Evolutionary conservation across 1,140 invertebrate genomes (phyloP).

Genomic region (Formica exsecta): DNA sequence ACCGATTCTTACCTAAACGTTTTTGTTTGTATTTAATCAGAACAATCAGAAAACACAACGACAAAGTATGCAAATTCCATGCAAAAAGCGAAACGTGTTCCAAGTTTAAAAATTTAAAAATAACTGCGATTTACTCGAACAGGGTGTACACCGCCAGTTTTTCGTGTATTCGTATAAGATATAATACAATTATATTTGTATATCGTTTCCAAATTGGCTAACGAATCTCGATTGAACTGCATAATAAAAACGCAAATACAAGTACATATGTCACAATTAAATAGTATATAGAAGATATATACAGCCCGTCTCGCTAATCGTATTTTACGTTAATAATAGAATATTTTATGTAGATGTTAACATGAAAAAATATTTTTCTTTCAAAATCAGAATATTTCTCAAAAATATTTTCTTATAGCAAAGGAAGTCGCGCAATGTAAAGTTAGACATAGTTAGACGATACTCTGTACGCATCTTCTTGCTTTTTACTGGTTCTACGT

Average conservation of each 20-base stretch:
- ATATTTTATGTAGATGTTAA: background rate
- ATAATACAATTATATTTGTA: background rate
- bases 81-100: background rate
- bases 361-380: background rate
- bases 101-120: background rate
- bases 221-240: background rate
- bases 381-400: background rate
- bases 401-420: conserved; percentile 9
- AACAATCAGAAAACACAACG: background rate
- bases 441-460: conserved; percentile 10
- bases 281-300: no score
- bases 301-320: background rate
- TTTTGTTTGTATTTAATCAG: conserved; percentile 63
- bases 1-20: conserved; percentile 61
- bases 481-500: conserved; percentile 60
- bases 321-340: background rate
- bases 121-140: background rate
- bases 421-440: background rate
- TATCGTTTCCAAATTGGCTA: background rate
- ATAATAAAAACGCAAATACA: background rate
- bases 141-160: background rate
- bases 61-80: background rate
- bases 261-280: background rate
- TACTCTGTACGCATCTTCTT: conserved; percentile 8
- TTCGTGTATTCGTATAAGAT: background rate